Evolutionary conservation across 2,797 vertebrate genomes (phyloP), one percentile per base, ranked within the genome.

Genomic region (Rhinophrynus dorsalis): DNA sequence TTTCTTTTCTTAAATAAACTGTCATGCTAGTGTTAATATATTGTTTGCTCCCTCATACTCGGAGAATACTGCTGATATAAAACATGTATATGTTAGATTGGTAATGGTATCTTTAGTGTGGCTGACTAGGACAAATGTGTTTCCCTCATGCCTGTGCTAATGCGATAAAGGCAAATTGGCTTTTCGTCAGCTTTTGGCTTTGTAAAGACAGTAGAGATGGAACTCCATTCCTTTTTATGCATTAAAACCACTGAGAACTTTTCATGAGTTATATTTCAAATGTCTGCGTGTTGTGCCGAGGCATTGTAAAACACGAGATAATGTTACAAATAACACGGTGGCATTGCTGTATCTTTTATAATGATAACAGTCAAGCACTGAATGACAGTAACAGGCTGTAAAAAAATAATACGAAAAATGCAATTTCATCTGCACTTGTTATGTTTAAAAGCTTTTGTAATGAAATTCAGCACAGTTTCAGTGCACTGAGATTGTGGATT

Each of bases 1-100:
- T 98, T 99, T 98, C 96, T 97, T 97, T 98, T 97, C 96, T 98
- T 98, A 99, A 99, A 99, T 98, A 99, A 98, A 98, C 96, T 99
- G 97, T 99, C 97, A 99, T 94, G 94, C 93, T 94, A 93, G 94
- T 94, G 92, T 94, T 99, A 98, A 99, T 98, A 97, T 98, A 99
- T 99, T 92, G 96, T 92, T 89, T 86, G 90, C 88, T 92, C 85
- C 89, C 92, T 93, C 92, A 88, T 90, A 87, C 91, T 89, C 83
- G 74, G 88, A 92, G 90, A 92, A 94, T 94, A 92, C 91, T 88
- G 92, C 94, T 93, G 94, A 95, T 97, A 98, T 98, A 98, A 99
- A 98, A 93, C 96, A 97, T 97, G 96, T 96, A 98, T 98, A 98
- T 98, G 94, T 95, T 95, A 95, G 94, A 91, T 92, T 92, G 96